phyloP scores from a whole-genome alignment of 2,888 invertebrate species.

The Chorisops tibialis region DNA sequence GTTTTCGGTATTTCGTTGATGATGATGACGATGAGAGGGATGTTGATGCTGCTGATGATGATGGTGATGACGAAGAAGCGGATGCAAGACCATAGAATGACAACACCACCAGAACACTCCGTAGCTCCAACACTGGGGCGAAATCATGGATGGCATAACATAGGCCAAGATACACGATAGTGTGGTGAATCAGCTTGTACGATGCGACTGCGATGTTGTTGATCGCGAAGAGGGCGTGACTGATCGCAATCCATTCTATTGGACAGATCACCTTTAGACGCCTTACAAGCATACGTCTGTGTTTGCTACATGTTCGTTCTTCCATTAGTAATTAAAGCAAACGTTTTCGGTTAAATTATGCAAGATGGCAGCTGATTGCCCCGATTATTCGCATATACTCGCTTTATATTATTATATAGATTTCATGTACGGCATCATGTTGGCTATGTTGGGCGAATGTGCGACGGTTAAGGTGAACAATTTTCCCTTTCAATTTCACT shows the following conservation, averaged over 20 bases:
- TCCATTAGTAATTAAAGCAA: conserved; percentile 25
- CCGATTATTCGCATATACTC: background rate
- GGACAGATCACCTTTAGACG: conserved; percentile 28
- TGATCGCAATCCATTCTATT: conserved; percentile 33
- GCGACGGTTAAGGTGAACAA: background rate
- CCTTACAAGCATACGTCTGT: conserved; percentile 20
- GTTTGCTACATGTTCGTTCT: conserved; percentile 25
- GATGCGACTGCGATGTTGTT: conserved; percentile 7
- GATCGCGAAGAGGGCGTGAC: conserved; percentile 32
- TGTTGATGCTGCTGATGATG: background rate
- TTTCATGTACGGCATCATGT: too few species aligned
- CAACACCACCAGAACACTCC: too few species aligned
- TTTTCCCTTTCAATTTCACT: conserved; percentile 19
- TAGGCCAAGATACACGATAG: background rate
- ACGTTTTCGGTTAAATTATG: conserved; percentile 26
- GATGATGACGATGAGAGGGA: background rate
- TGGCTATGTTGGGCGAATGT: too few species aligned
- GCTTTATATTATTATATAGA: too few species aligned
- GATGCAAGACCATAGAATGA: too few species aligned
- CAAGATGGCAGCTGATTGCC: conserved; percentile 25
- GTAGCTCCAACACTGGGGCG: too few species aligned
- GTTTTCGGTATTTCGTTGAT: background rate
- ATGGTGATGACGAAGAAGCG: conserved; percentile 9
- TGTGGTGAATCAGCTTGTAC: background rate
- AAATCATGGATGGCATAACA: too few species aligned